Conservation (phyloP, 1,140 invertebrate genomes). For the Zaprionus africanus region DNA sequence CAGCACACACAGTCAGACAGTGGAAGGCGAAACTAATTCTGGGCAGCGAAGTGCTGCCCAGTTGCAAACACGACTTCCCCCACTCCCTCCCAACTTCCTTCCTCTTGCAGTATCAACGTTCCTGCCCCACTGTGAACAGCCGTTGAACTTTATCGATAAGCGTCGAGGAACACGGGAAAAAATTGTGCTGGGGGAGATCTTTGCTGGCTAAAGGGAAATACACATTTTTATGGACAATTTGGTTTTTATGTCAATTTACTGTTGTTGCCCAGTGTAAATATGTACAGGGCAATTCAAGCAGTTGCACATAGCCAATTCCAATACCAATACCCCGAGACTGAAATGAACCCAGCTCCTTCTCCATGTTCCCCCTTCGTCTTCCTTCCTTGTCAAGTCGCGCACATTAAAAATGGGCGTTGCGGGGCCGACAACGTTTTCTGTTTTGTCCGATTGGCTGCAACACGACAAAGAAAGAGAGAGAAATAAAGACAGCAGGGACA, state of each 20-base stretch:
- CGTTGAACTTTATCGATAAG: slow-evolving; percentile 81
- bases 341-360: not conserved
- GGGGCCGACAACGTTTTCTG: slow-evolving; percentile 54
- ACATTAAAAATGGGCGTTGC: slow-evolving; percentile 77
- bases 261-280: slow-evolving; percentile 78
- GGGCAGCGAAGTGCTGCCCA: slow-evolving; percentile 60
- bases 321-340: slow-evolving; percentile 33
- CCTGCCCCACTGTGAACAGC: slow-evolving; percentile 20
- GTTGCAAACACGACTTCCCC: not conserved
- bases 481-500: slow-evolving; percentile 39
- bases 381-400: slow-evolving; percentile 39
- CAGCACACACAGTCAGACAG: not conserved
- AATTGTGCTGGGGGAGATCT: slow-evolving; percentile 53
- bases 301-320: slow-evolving; percentile 58
- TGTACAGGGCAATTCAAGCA: slow-evolving; percentile 77
- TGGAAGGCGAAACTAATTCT: slow-evolving; percentile 63
- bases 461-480: not conserved
- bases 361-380: too few species aligned
- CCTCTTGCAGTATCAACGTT: too few species aligned
- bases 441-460: slow-evolving; percentile 72
- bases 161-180: slow-evolving; percentile 41
- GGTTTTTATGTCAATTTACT: slow-evolving; percentile 83
- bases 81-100: not conserved
- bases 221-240: slow-evolving; percentile 83
- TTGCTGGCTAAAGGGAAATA: slow-evolving; percentile 77